Evolutionary conservation across 2,113 vertebrate species (phyloP), one percentile per base, ranked within the genome.

Genomic region (Glaucomys volans): DNA sequence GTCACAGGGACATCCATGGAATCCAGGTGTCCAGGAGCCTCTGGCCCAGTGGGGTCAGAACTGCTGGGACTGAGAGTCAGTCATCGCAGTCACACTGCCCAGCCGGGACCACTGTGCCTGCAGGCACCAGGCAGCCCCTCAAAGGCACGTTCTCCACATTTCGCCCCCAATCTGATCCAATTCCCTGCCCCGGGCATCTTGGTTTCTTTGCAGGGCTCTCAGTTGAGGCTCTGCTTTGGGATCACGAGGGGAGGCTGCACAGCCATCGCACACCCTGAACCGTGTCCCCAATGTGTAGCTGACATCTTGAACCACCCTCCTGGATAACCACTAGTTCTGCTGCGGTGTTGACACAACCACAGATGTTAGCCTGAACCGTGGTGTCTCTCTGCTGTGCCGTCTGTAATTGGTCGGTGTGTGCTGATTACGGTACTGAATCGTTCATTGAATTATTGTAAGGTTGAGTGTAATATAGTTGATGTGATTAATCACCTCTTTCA

Each of bases 401-500:
- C 95, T 96, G 81, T 91, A 84, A 92, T 28, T 1, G 4, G 77
- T 94, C 28, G 88, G 1, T 93, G 96, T 87, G 95, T 97, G 42
- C 96, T 69, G 92, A 54, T 92, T 95, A 72, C 89, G 20, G 44
- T 32, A 67, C 62, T 97, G 95, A 94, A 85, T 94, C 71, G 95
- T 95, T 97, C 71, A 95, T 26, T 92, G 94, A 80, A 44, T 84
- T 94, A 75, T 96, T 89, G 69, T 93, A 85, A 93, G 84, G 28
- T 44, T 95, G 96, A 10, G 30, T 89, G 79, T 72, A 84, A 96
- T 71, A 71, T 91, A 95, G 77, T 84, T 92, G 86, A 9, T 35
- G 13, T 75, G 95, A 95, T 97, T 95, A 96, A 94, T 95, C 79
- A 62, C 71, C 97, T 97, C 87, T 90, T 90, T 90, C 77, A 44